Evolutionary conservation across 2,113 vertebrate species (phyloP), one percentile per base, ranked within the genome.

Genomic region (Corvus hawaiiensis): DNA sequence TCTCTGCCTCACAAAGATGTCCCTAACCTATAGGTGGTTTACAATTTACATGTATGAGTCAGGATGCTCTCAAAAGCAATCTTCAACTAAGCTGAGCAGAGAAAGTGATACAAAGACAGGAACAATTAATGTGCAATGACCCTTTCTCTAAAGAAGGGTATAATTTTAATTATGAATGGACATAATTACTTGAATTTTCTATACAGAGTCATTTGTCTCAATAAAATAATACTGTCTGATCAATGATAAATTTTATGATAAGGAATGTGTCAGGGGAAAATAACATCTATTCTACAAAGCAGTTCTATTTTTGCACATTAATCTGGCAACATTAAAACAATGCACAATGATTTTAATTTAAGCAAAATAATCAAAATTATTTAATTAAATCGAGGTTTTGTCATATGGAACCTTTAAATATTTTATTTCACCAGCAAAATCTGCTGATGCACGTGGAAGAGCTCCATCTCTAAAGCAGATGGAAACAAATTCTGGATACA

Each of bases 281-380:
- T 91, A 90, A 46, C 5, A 52, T 11, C 43, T 66, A 46, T 66
- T 92, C 68, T 87, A 90, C 54, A 75, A 74, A 85, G 76, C 24
- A 84, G 66, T 59, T 28, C 4, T 33, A 49, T 67, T 93, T 91
- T 56, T 80, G 23, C 37, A 54, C 19, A 77, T 84, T 79, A 87
- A 87, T 79, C 48, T 74, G 81, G 58, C 43, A 87, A 87, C 28
- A 88, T 61, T 86, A 77, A 94, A 95, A 84, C 48, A 90, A 56
- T 3, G 10, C 37, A 51, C 5, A 5, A 58, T 73, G 28, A 26
- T 54, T 95, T 95, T 90, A 90, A 92, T 93, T 92, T 79, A 87
- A 87, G 61, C 43, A 90, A 95, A 93, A 94, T 84, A 95, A 93
- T 88, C 64, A 90, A 85, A 68, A 67, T 19, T 68, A 30, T 75